Percentiles rank a stretch among this genome's conserved stretches.
Conservation (phyloP, 2,888 invertebrate genomes). For the Dryadula phaetusa region DNA sequence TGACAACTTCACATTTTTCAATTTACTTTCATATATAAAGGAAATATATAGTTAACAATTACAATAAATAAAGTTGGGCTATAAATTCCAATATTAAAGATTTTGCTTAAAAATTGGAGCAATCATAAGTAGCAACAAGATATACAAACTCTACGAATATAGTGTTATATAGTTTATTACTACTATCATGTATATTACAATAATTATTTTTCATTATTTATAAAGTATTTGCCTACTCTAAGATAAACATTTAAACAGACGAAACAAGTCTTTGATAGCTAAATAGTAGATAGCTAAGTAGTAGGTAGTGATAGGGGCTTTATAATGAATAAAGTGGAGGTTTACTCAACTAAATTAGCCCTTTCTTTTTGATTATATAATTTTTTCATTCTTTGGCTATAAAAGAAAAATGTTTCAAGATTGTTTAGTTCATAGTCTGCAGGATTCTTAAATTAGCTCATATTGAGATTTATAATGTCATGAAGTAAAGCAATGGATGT, state of each 20-base stretch:
- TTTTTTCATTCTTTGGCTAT: not conserved
- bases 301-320: conserved; percentile 9
- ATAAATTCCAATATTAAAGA: conserved; percentile 33
- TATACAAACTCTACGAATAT: conserved; percentile 46
- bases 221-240: conserved; percentile 42
- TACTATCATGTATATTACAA: conserved; percentile 41
- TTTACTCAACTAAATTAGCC: conserved; percentile 1
- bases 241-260: conserved; percentile 40
- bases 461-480: conserved; percentile 29
- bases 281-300: conserved; percentile 21
- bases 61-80: conserved; percentile 35
- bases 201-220: conserved; percentile 40
- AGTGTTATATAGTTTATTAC: conserved; percentile 42
- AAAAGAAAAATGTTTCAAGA: not conserved
- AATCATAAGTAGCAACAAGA: conserved; percentile 43
- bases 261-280: conserved; percentile 35
- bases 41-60: conserved; percentile 36
- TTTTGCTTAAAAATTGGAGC: conserved; percentile 38
- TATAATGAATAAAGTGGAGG: not conserved
- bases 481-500: conserved; percentile 35
- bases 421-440: not conserved
- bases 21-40: conserved; percentile 28
- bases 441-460: not conserved
- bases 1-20: conserved; percentile 13
- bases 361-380: not conserved